Evolutionary conservation across 2,888 invertebrate genomes (phyloP), one percentile per base, ranked within the genome.

Genomic region (Amorpha juglandis): DNA sequence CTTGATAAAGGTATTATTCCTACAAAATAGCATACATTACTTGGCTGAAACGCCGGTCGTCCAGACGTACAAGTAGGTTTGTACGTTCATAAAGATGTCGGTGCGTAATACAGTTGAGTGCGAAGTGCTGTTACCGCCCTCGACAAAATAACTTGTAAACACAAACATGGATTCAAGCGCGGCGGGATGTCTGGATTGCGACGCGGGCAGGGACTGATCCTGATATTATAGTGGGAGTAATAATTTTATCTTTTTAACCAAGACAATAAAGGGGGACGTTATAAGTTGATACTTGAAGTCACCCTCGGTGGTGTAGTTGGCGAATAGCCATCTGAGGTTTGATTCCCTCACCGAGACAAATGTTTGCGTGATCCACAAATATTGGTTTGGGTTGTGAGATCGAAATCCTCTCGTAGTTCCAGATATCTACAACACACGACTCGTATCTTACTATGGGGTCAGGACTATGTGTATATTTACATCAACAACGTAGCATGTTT

Each of bases 91-190:
- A 58, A 67, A 67, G 63, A 35, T 50, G 58, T 58, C 35, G 47
- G 19, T 68, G 62, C 67, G 68, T 67, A 75, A 72, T 74, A 70
- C 50, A 66, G 63, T 68, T 75, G 67, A 77, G 77, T 78, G 77
- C 77, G 58, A 77, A 77, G 68, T 51, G 72, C 35, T 77, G 77
- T 78, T 45, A 52, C 62, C 11, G 65, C 63, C 33, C 52, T 55
- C 52, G 62, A 62, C 53, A 64, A 64, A 71, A 70, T 69, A 74
- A 74, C 65, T 66, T 71, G 66, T 19, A 63, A 66, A 69, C 62
- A 66, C 65, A 53, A 71, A 69, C 63, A 68, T 63, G 53, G 38
- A n/a, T 68, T 73, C 65, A 71, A 64, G 68, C 63, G 70, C 72
- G 65, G 68, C 63, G 70, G 74, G 71, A 14, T 16, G 50, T 50